Base-by-base conservation (phyloP, 1,140 invertebrate species). In the Drosophila trapezifrons region DNA sequence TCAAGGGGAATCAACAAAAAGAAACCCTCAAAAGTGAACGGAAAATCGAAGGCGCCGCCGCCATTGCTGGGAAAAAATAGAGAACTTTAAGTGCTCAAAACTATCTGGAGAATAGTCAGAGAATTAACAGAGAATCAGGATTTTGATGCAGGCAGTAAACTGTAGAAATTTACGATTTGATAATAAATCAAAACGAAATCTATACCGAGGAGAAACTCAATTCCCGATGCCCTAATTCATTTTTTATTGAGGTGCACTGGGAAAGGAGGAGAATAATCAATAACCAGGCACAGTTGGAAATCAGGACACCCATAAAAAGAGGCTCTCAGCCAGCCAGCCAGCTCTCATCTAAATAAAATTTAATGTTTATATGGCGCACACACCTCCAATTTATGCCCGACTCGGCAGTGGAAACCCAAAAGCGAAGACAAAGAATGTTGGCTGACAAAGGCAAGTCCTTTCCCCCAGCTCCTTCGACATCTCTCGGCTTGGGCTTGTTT, bases 291-390 rank as follows among this genome's bases (percentile, higher is more conserved):
- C 82, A 86, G 82, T 86, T 80, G 82, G 82, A 86, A 86, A 86
- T 86, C 82, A 87, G 83, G 83, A 86, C 84, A 86, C 76, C 69
- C 80, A 83, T 89, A 87, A 87, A 86, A 79, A 76, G 17, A 51
- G 13, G 22, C 56, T 18, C 32, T 18, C 38, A 18, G 38, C 58
- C 29, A 6, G 29, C 9, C 29, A 32, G 29, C 29, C 29, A 32
- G 40, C 38, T 73, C 79, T 83, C 83, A 87, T 86, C 67, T 83
- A 87, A 86, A 87, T 86, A 87, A 86, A 81, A 86, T 87, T 76
- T 80, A 75, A 87, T 86, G 83, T 86, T 86, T 86, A 86, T 86
- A 87, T 79, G 83, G 70, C 66, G 71, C 76, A 47, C 60, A 75
- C 80, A 86, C 69, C 64, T 73, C 73, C 73, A 76, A 75, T 65